phyloP scores from a whole-genome alignment of 2,888 invertebrate species.

The Poecilus cupreus region DNA sequence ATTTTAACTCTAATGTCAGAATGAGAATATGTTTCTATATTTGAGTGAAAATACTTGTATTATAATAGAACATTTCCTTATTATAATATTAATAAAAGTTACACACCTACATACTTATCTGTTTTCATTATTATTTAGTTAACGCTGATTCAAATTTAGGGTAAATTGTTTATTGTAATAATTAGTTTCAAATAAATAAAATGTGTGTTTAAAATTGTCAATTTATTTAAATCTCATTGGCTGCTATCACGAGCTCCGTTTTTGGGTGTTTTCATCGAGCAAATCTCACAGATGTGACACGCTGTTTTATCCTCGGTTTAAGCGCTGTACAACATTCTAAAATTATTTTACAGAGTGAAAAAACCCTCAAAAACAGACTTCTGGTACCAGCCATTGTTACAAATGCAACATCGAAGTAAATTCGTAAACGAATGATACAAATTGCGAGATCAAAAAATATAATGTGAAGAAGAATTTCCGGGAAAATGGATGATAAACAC shows the following conservation, averaged over 20 bases:
- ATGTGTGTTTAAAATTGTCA: too few species aligned
- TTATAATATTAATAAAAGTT: slow-evolving; percentile 7
- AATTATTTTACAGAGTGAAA: too few species aligned
- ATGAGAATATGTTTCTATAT: slow-evolving; percentile 20
- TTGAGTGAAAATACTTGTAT: not conserved
- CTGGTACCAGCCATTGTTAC: too few species aligned
- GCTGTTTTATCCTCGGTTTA: too few species aligned
- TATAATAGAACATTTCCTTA: not conserved
- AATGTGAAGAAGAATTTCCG: slow-evolving; percentile 15
- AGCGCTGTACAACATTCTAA: too few species aligned
- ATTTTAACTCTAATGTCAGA: slow-evolving; percentile 5
- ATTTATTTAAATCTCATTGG: too few species aligned
- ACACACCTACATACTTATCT: not conserved
- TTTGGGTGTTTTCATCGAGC: too few species aligned
- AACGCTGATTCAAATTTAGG: not conserved
- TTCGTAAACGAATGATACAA: too few species aligned
- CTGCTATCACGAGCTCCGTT: too few species aligned
- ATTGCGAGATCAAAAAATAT: not conserved
- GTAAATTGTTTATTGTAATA: not conserved
- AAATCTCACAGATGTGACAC: too few species aligned
- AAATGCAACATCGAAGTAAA: not conserved
- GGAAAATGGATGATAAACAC: slow-evolving; percentile 43
- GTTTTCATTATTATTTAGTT: slow-evolving; percentile 8
- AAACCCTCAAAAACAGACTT: too few species aligned
- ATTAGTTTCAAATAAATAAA: slow-evolving; percentile 8